A percentile compares a stretch with the other conserved stretches of the same genome.
Conservation (phyloP, 2,888 invertebrate species). For the Apotomis betuletana region DNA sequence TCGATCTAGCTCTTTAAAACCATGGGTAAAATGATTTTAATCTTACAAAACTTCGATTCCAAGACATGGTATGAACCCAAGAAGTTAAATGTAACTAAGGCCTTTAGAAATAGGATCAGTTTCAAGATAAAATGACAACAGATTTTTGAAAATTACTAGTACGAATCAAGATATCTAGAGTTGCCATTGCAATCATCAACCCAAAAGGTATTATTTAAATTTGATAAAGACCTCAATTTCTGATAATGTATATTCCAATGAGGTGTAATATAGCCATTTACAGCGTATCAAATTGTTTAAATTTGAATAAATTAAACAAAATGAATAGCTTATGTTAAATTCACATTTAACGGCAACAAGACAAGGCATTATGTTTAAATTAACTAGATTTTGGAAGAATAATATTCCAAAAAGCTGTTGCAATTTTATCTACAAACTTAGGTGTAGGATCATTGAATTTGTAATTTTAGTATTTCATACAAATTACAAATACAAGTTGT, state of each 20-base stretch:
- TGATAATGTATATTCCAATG: neutral
- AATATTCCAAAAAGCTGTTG: neutral
- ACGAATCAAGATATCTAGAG: too few species aligned
- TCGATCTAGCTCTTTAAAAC: too few species aligned
- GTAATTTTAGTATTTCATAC: neutral
- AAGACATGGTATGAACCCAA: neutral
- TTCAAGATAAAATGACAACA: too few species aligned
- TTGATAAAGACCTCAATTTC: neutral
- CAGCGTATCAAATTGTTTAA: constrained; percentile 1
- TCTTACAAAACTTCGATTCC: too few species aligned
- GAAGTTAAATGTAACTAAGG: too few species aligned
- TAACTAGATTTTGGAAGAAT: neutral
- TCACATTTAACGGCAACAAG: neutral
- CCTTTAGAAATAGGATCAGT: too few species aligned
- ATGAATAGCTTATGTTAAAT: neutral
- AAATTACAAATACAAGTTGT: neutral
- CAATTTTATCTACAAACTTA: constrained; percentile 6
- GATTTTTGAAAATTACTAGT: too few species aligned
- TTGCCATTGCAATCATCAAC: too few species aligned
- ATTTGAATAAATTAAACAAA: constrained; percentile 21
- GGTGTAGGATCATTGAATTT: neutral
- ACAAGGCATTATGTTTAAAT: neutral
- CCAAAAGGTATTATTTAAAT: neutral
- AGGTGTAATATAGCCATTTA: constrained; percentile 5
- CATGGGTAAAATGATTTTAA: too few species aligned